Evolutionary conservation across 2,113 vertebrate genomes (phyloP).

Genomic region (Prinia subflava): DNA sequence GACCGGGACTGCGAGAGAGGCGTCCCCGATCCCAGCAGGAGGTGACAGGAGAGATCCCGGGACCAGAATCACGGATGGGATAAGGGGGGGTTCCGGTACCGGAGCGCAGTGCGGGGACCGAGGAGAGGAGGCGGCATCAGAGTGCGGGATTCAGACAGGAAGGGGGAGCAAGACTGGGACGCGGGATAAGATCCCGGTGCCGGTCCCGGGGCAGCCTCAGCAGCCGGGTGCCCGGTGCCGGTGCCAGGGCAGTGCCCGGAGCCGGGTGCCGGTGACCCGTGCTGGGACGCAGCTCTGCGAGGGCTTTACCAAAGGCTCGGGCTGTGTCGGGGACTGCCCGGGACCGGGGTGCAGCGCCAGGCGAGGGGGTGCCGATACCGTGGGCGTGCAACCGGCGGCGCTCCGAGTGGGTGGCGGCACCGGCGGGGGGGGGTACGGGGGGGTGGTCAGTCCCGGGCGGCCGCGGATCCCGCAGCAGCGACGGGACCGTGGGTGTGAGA

Average conservation of each 20-base stretch:
- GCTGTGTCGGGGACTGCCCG: background rate
- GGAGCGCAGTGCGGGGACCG: background rate
- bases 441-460: background rate
- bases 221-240: background rate
- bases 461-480: background rate
- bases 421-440: background rate
- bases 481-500: background rate
- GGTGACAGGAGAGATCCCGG: background rate
- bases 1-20: background rate
- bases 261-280: background rate
- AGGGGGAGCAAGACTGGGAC: no score
- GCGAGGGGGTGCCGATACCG: background rate
- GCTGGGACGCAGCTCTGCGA: background rate
- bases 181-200: background rate
- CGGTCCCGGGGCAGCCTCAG: background rate
- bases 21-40: background rate
- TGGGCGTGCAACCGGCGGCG: background rate
- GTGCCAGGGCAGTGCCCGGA: background rate
- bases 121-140: background rate
- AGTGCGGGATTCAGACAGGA: background rate
- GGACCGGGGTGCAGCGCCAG: background rate
- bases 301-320: background rate
- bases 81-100: background rate
- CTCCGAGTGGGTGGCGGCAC: slow-evolving; percentile 8
- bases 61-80: background rate